phyloP scores from a whole-genome alignment of 2,113 vertebrate genomes.

The Mus pahari region DNA sequence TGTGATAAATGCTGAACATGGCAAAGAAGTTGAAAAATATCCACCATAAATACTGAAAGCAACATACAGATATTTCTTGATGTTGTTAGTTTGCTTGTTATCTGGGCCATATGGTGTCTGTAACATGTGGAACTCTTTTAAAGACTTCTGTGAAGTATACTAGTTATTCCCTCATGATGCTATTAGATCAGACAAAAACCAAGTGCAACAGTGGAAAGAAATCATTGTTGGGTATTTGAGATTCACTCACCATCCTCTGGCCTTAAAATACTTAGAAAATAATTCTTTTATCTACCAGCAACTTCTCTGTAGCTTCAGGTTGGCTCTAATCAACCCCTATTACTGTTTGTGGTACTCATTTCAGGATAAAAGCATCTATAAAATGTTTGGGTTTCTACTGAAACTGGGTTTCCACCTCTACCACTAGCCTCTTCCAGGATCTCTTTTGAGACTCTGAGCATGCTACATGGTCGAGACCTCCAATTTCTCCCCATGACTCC shows the following conservation, averaged over 20 bases:
- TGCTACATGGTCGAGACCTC: too few species aligned
- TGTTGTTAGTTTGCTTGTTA: background rate
- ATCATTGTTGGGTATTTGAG: background rate
- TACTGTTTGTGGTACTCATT: background rate
- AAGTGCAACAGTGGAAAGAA: background rate
- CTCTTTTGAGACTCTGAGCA: too few species aligned
- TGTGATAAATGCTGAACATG: background rate
- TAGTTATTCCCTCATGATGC: background rate
- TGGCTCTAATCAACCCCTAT: background rate
- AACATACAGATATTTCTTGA: background rate
- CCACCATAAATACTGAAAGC: background rate
- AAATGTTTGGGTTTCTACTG: background rate
- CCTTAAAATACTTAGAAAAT: background rate
- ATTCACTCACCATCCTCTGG: background rate
- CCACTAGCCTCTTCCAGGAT: background rate
- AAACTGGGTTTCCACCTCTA: background rate
- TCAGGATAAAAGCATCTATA: background rate
- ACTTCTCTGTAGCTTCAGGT: background rate
- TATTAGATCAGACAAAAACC: background rate
- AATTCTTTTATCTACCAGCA: background rate
- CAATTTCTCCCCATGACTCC: too few species aligned
- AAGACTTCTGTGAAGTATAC: background rate
- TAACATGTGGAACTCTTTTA: background rate
- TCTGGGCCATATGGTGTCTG: background rate
- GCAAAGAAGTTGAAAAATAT: background rate